Conservation (phyloP, 23 tunicate genomes). For the Phallusia fumigata region DNA sequence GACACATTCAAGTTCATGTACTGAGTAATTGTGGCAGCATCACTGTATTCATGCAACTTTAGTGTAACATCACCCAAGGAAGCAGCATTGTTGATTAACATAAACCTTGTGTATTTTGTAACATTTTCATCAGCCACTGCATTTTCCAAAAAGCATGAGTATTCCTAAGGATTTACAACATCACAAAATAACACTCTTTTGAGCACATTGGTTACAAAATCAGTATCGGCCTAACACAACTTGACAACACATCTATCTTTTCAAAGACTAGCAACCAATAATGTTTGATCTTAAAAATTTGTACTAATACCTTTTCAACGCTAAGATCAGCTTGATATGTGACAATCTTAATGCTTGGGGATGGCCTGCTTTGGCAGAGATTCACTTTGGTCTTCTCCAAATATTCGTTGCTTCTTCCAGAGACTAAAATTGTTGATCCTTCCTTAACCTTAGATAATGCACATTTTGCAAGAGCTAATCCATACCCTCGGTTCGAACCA, state of each 20-base stretch:
- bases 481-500: slow-evolving; percentile 81
- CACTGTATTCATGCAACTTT: slow-evolving; percentile 36
- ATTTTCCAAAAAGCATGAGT: slow-evolving; percentile 22
- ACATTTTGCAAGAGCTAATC: slow-evolving; percentile 23
- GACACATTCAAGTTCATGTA: slow-evolving; percentile 57
- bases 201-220: too few species aligned
- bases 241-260: too few species aligned
- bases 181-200: too few species aligned
- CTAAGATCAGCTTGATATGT: slow-evolving; percentile 28
- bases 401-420: slow-evolving; percentile 44
- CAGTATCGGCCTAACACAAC: too few species aligned
- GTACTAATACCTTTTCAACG: neutral
- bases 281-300: neutral
- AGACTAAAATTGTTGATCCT: slow-evolving; percentile 46
- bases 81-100: slow-evolving; percentile 71
- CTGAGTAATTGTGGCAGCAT: slow-evolving; percentile 21
- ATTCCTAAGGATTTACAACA: neutral
- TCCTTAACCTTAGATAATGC: slow-evolving; percentile 17
- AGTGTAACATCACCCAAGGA: slow-evolving; percentile 50
- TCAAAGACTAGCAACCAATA: too few species aligned
- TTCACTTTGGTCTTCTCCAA: neutral
- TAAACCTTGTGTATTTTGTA: neutral
- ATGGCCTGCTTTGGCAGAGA: neutral
- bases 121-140: neutral
- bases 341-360: neutral